Base-by-base conservation (phyloP, 2,888 invertebrate species). In the Drosophila lutescens region DNA sequence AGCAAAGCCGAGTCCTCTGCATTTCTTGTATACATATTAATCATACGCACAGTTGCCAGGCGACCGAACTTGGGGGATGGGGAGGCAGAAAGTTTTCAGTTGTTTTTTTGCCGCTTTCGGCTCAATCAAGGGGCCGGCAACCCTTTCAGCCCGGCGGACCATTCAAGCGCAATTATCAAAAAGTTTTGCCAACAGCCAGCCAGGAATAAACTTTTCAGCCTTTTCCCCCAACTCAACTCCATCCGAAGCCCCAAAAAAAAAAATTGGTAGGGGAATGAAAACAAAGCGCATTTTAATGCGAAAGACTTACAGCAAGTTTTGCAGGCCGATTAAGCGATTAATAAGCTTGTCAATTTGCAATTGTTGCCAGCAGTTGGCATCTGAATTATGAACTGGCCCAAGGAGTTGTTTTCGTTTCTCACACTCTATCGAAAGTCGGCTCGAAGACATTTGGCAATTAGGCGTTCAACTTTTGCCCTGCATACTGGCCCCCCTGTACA, bases 301-400 rank as follows among this genome's bases (percentile, higher is more conserved):
- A 77, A 47, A 71, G 85, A 84, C 82, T 86, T 86, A 87, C 76
- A 80, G 77, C 76, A 79, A 86, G 79, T 87, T 66, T 87, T 80
- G 74, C 83, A 87, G 87, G 87, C 82, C 87, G 85, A 87, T 86
- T 86, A 87, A 74, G 80, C 87, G 85, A 86, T 86, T 86, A 86
- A 87, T 87, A 82, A 87, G 85, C 87, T 86, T 87, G 85, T 86
- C 85, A 85, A 85, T 85, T 86, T 77, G 74, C 80, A 76, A 85
- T 85, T 87, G 87, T 85, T 78, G 73, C 77, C 85, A 76, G 66
- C 82, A 73, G 82, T 84, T 86, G 76, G 55, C 76, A 74, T 67
- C 72, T 74, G 68, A 86, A 68, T 87, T 86, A 86, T 86, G 80
- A 85, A 86, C 83, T 82, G 71, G 12, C 70, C 71, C 54, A 51